Conservation (phyloP, 2,113 vertebrate genomes). For the Engystomops pustulosus region DNA sequence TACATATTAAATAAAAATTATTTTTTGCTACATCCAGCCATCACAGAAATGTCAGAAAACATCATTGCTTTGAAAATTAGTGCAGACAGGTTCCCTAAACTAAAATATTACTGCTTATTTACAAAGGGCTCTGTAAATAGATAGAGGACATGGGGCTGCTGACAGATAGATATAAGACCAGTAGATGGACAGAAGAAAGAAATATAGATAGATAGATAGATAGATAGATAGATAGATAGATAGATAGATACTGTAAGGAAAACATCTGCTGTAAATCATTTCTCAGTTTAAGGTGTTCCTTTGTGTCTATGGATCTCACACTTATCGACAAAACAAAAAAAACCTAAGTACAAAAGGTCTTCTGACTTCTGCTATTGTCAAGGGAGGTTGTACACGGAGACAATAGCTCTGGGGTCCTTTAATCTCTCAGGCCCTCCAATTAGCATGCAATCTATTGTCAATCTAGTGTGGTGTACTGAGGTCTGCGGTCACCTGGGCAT, state of each 20-base stretch:
- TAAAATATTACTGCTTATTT: no score
- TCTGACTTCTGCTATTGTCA: conserved; percentile 65
- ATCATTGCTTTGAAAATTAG: no score
- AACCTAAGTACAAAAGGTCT: conserved; percentile 59
- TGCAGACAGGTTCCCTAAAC: no score
- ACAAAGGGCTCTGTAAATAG: no score
- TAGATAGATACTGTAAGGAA: conserved; percentile 2
- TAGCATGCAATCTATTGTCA: conserved; percentile 75
- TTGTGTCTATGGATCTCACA: conserved; percentile 60
- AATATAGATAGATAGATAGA: conserved; percentile 5
- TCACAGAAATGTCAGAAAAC: no score
- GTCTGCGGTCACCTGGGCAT: conserved; percentile 77
- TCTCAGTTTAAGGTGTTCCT: neutral
- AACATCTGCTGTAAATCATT: neutral
- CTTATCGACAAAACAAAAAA: conserved; percentile 51
- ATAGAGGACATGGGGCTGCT: no score
- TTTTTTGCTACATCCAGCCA: no score
- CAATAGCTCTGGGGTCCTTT: conserved; percentile 72
- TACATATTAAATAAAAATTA: no score
- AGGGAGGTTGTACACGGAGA: conserved; percentile 68
- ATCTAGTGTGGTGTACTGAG: conserved; percentile 64
- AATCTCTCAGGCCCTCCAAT: conserved; percentile 73
- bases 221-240: conserved; percentile 9
- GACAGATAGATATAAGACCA: neutral
- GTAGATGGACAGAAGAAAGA: neutral